Evolutionary conservation across 2,113 vertebrate genomes (phyloP).

Genomic region (Daboia siamensis): DNA sequence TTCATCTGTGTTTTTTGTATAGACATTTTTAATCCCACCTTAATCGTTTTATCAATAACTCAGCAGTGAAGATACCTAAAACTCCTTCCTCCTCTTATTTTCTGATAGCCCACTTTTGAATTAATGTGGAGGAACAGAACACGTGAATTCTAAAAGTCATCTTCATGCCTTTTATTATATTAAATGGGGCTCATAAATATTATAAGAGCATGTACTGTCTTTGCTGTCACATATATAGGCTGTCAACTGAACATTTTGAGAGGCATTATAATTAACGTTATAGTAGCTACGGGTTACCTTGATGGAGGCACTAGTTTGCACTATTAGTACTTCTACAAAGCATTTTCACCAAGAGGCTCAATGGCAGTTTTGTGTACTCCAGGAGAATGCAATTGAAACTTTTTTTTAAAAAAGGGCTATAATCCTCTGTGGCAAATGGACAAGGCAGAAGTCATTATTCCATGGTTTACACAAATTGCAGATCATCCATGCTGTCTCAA

Average conservation of each 20-base stretch:
- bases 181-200: background rate
- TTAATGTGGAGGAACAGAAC: constrained; percentile 36
- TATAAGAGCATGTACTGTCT: background rate
- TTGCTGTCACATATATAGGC: background rate
- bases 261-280: background rate
- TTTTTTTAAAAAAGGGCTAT: background rate
- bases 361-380: background rate
- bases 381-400: background rate
- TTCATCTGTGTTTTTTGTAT: background rate
- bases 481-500: background rate
- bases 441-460: background rate
- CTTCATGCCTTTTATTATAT: background rate
- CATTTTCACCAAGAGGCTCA: background rate
- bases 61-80: background rate
- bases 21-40: background rate
- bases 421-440: background rate
- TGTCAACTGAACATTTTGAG: background rate
- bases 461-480: background rate
- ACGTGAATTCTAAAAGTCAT: constrained; percentile 29
- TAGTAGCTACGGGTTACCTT: background rate
- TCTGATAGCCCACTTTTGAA: background rate
- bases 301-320: background rate
- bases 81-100: background rate
- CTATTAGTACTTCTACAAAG: background rate
- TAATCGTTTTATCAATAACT: background rate